Percentiles rank a stretch among this genome's conserved stretches.
phyloP scores from a whole-genome alignment of 1,140 invertebrate species.

The Pseudomyrmex dendroicus region DNA sequence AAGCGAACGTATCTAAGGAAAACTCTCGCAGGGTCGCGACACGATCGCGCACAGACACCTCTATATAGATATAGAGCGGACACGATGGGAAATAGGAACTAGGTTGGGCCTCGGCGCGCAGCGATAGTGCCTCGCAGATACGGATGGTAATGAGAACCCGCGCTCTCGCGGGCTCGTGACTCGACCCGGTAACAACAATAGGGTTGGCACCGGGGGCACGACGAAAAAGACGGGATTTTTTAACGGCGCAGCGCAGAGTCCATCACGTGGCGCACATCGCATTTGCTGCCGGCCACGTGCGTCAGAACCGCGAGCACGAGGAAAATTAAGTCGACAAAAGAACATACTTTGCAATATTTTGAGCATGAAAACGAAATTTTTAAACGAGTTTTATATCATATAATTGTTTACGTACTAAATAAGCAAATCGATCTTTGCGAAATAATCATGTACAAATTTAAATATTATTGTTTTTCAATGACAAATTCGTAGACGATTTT shows the following conservation, averaged over 20 bases:
- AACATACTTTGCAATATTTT: too few relatives aligned
- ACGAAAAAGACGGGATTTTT: conserved; percentile 67
- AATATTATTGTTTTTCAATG: too few relatives aligned
- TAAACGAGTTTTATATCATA: too few relatives aligned
- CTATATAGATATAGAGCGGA: conserved; percentile 68
- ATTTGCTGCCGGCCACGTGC: neutral
- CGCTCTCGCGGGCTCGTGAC: conserved; percentile 72
- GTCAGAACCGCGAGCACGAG: neutral
- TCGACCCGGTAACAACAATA: conserved; percentile 80
- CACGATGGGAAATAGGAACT: conserved; percentile 78
- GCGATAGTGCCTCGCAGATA: conserved; percentile 71
- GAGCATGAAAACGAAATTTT: too few relatives aligned
- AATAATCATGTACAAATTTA: too few relatives aligned
- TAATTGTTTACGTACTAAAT: too few relatives aligned
- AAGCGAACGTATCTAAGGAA: conserved; percentile 61
- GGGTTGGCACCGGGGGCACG: conserved; percentile 71
- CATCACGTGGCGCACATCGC: conserved; percentile 55
- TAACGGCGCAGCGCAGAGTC: conserved; percentile 51
- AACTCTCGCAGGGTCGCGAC: conserved; percentile 62
- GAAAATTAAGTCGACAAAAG: neutral
- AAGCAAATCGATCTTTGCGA: too few relatives aligned
- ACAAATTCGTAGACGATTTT: too few relatives aligned
- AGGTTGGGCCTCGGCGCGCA: conserved; percentile 65
- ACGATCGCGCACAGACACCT: conserved; percentile 52
- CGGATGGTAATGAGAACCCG: conserved; percentile 77